Evolutionary conservation across 2,888 invertebrate genomes (phyloP), one percentile per base, ranked within the genome.

Genomic region (Calameuta filiformis): DNA sequence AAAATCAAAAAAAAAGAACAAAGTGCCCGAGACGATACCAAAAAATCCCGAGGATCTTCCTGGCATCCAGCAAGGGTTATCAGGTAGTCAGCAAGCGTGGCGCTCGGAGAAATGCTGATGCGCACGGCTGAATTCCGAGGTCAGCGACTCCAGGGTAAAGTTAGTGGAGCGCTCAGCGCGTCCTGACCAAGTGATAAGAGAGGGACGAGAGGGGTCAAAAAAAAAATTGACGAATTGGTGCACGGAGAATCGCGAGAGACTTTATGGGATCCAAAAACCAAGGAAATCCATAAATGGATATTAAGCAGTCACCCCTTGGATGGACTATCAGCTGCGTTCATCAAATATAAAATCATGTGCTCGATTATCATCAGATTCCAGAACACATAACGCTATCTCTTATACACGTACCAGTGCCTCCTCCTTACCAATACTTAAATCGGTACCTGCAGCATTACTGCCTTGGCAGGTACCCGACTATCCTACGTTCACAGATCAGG

Each of bases 111-210:
- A 88, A 87, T 87, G 86, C 81, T 88, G 90, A 90, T 90, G 89
- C 91, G 90, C 90, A 89, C 90, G 89, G 90, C 87, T 91, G 91
- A 89, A 87, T 87, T 68, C 87, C 82, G 90, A 90, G 91, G 91
- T 91, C 91, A 91, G 89, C 90, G 91, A 91, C 91, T 90, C 88
- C 86, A 82, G 85, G 87, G 83, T 79, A 86, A 87, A 91, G 91
- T 91, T 91, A 91, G 89, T 90, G 90, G 90, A 91, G 91, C 91
- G 91, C 89, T 90, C 86, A 88, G 78, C 87, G 88, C 85, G 86
- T 83, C 84, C 85, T 86, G 84, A 33, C 83, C 85, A 83, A 78
- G 80, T 79, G 81, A 56, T 56, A 56, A 56, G 23, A 23, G 40
- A 56, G 40, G 40, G 23, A 2, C 4, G 23, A 1, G 23, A 9